Evolutionary conservation across 53 echinoderm and acorn worm genomes (phyloP).

Genomic region (Henricia sp.): DNA sequence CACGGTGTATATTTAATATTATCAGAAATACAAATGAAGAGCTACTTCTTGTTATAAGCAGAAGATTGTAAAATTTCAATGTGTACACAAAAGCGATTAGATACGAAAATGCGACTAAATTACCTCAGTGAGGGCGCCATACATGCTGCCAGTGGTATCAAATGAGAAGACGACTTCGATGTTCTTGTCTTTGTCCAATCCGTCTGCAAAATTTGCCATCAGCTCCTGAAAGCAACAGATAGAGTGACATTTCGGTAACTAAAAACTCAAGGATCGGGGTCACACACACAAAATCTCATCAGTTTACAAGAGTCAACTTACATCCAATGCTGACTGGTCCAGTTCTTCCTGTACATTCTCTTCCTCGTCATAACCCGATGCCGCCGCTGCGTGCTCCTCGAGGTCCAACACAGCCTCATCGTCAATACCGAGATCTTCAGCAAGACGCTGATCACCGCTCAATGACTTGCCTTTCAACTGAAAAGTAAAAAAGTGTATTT

Average conservation of each 20-base stretch:
- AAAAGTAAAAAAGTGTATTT: background rate
- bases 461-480: constrained; percentile 55
- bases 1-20: too few species aligned
- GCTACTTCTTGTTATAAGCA: too few species aligned
- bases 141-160: constrained; percentile 88
- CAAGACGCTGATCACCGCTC: constrained; percentile 26
- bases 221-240: constrained; percentile 60
- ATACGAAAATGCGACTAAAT: too few species aligned
- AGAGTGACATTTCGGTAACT: background rate
- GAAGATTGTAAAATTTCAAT: too few species aligned
- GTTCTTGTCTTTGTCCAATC: constrained; percentile 56
- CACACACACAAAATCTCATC: background rate
- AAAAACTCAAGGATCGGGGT: background rate
- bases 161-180: constrained; percentile 87
- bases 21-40: too few species aligned
- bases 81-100: too few species aligned
- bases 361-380: background rate
- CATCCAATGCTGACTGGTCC: constrained; percentile 57
- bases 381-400: background rate
- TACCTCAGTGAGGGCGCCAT: constrained; percentile 59
- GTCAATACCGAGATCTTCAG: constrained; percentile 67
- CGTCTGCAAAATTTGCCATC: constrained; percentile 76
- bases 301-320: background rate
- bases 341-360: constrained; percentile 49
- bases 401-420: constrained; percentile 56